Evolutionary conservation across 2,797 vertebrate genomes (phyloP), one percentile per base, ranked within the genome.

Genomic region (Babyrousa celebensis): DNA sequence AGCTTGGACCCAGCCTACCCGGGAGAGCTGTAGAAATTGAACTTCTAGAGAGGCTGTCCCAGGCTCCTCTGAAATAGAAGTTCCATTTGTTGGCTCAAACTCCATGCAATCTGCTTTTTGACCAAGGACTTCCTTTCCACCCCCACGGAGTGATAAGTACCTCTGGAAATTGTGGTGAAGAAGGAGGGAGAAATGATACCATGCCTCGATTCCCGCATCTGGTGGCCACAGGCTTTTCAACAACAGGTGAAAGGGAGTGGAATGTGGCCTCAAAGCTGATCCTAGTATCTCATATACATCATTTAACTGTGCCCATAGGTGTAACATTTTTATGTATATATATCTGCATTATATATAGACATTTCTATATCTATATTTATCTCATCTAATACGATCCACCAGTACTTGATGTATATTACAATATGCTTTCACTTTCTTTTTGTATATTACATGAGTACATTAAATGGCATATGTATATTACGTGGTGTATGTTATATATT

Each of bases 81-180:
- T 91, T 95, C 90, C 89, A 36, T 32, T 70, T 92, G 91, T 94
- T 18, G 70, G 14, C 36, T 90, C 17, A 6, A 72, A n/a, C 40
- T 21, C 3, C 20, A 56, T 3, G 18, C 9, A 23, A 5, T 54
- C 58, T 85, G 12, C 71, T 65, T 4, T 78, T 78, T 74, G 15
- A 60, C 40, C 8, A 54, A 67, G 32, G 88, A 32, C 85, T 78
- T 87, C 20, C 15, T 65, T 56, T 67, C 25, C 56, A 68, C 63
- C 32, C 20, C 32, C 14, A 1, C 9, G 5, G 60, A 92, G 23
- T 68, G 18, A 75, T 23, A 79, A 54, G 52, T 29, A 82, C 75
- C 15, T 65, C 29, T 84, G 32, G 29, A 56, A 18, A 32, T 43
- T 74, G 48, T 65, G 56, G n/a, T 65, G 36, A 32, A 60, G 48